Conservation (phyloP, 2,797 vertebrate genomes). For the Uromys caudimaculatus region DNA sequence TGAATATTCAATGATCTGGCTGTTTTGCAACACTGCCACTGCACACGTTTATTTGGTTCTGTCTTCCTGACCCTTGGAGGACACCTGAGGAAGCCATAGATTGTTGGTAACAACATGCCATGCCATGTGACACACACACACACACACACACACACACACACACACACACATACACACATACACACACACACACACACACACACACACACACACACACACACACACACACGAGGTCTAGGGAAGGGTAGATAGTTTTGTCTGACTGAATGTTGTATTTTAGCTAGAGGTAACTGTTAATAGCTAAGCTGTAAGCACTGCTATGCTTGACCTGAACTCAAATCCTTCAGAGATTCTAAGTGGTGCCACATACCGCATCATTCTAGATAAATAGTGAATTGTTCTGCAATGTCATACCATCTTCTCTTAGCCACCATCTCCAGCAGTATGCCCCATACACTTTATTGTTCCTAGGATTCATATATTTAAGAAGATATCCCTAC, state of each 20-base stretch:
- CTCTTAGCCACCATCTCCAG: not conserved
- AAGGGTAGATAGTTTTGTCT: not conserved
- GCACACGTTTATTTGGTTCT: not conserved
- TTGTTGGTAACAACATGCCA: not conserved
- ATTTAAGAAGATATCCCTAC: not conserved
- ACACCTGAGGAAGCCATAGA: not conserved
- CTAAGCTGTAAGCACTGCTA: not conserved
- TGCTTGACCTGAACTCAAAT: not conserved
- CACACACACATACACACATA: not conserved
- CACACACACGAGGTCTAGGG: not conserved
- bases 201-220: not conserved
- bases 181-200: constrained; percentile 30
- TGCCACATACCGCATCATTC: not conserved
- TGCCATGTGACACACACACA: constrained; percentile 8
- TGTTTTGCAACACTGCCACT: not conserved
- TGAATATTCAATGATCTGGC: not conserved
- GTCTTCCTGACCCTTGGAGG: not conserved
- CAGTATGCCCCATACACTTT: not conserved
- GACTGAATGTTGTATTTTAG: not conserved
- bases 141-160: not conserved
- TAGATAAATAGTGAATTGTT: constrained; percentile 6
- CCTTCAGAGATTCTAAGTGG: not conserved
- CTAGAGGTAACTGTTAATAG: not conserved
- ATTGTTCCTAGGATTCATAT: not conserved
- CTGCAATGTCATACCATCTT: not conserved